Conservation (phyloP, 1,140 invertebrate genomes). For the Apis dorsata region DNA sequence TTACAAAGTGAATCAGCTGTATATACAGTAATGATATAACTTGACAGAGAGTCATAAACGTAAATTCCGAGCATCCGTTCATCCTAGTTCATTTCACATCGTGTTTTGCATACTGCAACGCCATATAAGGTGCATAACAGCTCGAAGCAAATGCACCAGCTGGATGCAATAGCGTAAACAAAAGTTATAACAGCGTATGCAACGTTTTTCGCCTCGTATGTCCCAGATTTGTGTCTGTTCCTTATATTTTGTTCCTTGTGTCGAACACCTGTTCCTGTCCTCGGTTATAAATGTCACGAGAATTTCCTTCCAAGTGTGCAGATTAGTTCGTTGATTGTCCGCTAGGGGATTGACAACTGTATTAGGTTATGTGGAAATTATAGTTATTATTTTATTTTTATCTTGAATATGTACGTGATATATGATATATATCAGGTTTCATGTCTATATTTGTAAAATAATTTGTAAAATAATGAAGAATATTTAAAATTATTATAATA, state of each 20-base stretch:
- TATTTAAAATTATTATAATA: neutral
- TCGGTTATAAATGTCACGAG: neutral
- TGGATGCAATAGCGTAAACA: slow-evolving; percentile 39
- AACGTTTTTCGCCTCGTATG: neutral
- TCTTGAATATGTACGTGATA: neutral
- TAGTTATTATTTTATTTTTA: neutral
- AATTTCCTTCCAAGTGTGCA: neutral
- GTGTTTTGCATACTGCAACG: slow-evolving; percentile 47
- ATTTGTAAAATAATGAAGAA: no score
- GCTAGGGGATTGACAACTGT: neutral
- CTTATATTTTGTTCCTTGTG: slow-evolving; percentile 11
- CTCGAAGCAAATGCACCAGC: slow-evolving; percentile 22
- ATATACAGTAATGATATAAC: slow-evolving; percentile 36
- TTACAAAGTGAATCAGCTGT: slow-evolving; percentile 18
- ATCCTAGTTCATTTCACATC: slow-evolving; percentile 50
- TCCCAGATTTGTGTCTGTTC: slow-evolving; percentile 7
- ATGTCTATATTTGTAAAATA: no score
- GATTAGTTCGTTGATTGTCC: neutral
- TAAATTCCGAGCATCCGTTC: slow-evolving; percentile 49
- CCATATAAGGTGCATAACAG: slow-evolving; percentile 44
- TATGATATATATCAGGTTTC: neutral
- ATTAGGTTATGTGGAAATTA: neutral
- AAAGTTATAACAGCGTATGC: slow-evolving; percentile 28
- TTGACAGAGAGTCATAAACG: slow-evolving; percentile 46
- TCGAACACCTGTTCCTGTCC: slow-evolving; percentile 5